A percentile compares a stretch with the other conserved stretches of the same genome.
Evolutionary conservation across 2,113 vertebrate species (phyloP).

Genomic region (Trinectes maculatus): DNA sequence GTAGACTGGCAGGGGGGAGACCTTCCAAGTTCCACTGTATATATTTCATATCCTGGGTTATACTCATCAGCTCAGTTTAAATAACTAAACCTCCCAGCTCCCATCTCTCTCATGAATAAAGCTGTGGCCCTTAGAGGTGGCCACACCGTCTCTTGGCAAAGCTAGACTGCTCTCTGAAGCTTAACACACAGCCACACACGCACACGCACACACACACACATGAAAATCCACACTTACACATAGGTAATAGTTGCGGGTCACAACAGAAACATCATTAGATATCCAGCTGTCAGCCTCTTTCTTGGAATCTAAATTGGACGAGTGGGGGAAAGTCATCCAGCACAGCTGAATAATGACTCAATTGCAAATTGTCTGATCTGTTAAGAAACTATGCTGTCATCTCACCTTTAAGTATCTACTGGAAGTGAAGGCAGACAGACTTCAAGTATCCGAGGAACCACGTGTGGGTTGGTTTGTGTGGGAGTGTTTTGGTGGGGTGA

Average conservation of each 20-base stretch:
- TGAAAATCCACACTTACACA: constrained; percentile 18
- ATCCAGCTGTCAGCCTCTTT: constrained; percentile 69
- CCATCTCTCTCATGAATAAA: constrained; percentile 70
- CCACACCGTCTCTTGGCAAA: constrained; percentile 53
- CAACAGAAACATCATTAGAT: constrained; percentile 76
- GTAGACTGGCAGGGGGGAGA: neutral
- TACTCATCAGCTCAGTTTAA: constrained; percentile 68
- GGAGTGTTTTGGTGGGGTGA: neutral
- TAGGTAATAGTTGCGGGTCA: constrained; percentile 72
- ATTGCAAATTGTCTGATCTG: constrained; percentile 73
- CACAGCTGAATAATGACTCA: constrained; percentile 60
- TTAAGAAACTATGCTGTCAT: constrained; percentile 46
- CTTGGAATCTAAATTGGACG: constrained; percentile 75
- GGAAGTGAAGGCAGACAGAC: constrained; percentile 54
- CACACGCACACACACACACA: constrained; percentile 37
- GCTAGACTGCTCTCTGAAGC: constrained; percentile 63
- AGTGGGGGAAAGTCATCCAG: constrained; percentile 58
- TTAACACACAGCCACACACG: constrained; percentile 39
- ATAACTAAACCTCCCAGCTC: constrained; percentile 60
- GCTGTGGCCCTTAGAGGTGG: constrained; percentile 58
- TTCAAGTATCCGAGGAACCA: constrained; percentile 39
- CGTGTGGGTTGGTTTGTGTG: constrained; percentile 27
- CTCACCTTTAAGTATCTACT: constrained; percentile 64
- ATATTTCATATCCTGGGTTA: constrained; percentile 65
- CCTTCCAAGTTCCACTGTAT: constrained; percentile 39